Percentiles rank a stretch among this genome's conserved stretches.
phyloP scores from a whole-genome alignment of 2,113 vertebrate species.

The Oreotrochilus melanogaster region DNA sequence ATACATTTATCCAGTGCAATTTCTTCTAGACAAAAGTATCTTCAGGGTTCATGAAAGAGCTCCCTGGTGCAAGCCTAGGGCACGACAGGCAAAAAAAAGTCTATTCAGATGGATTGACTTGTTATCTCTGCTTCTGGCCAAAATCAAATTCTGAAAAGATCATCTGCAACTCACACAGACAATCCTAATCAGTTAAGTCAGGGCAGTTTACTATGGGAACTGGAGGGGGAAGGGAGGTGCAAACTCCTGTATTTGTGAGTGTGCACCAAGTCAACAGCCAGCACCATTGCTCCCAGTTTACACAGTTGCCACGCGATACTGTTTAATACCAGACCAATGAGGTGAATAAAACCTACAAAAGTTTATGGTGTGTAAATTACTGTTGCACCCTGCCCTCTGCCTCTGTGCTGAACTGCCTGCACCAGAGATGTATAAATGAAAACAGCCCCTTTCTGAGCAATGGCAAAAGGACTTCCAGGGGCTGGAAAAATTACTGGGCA shows the following conservation, averaged over 20 bases:
- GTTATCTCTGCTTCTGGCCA: not conserved
- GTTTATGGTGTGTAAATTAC: conserved; percentile 79
- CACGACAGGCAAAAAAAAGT: not conserved
- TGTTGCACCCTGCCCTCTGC: conserved; percentile 64
- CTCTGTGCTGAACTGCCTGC: conserved; percentile 23
- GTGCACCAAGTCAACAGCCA: not conserved
- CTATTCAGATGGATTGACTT: not conserved
- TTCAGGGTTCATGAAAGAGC: not conserved
- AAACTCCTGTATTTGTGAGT: not conserved
- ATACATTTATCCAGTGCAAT: not conserved
- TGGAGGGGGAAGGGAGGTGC: not conserved
- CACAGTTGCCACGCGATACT: conserved; percentile 15
- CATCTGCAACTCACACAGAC: not conserved
- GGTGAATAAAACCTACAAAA: conserved; percentile 80
- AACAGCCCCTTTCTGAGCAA: conserved; percentile 54
- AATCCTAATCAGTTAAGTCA: not conserved
- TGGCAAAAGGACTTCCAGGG: conserved; percentile 19
- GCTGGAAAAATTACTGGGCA: not conserved
- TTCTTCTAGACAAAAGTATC: not conserved
- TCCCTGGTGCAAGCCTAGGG: not conserved
- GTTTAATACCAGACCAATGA: conserved; percentile 72
- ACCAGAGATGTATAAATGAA: conserved; percentile 66
- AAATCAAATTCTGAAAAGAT: not conserved
- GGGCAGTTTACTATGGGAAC: not conserved
- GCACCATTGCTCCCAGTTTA: conserved; percentile 16